Evolutionary conservation across 2,888 invertebrate species (phyloP).

Genomic region (Drosophila neoperkinsi): DNA sequence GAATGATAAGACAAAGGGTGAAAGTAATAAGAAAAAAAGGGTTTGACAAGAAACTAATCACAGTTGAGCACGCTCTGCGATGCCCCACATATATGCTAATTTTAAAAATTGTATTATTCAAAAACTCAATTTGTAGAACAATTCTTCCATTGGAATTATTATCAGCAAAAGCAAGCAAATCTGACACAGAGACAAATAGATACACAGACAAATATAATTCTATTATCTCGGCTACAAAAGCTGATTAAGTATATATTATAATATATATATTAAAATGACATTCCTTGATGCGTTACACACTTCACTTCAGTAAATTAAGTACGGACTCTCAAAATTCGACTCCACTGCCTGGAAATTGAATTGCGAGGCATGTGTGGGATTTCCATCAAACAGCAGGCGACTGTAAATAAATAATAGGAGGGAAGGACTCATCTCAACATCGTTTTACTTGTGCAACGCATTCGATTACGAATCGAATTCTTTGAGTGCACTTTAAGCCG

Average conservation of each 20-base stretch:
- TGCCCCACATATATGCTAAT: background rate
- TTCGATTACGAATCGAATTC: constrained; percentile 43
- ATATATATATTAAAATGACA: background rate
- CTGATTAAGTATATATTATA: background rate
- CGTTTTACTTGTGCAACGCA: constrained; percentile 24
- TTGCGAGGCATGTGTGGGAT: constrained; percentile 33
- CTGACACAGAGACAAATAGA: background rate
- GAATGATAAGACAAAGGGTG: background rate
- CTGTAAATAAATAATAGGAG: constrained; percentile 60
- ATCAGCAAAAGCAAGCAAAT: background rate
- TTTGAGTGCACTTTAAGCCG: constrained; percentile 43
- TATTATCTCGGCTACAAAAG: background rate
- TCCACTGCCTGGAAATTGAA: constrained; percentile 50
- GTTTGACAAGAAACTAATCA: background rate
- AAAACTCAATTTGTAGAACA: background rate
- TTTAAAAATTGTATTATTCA: background rate
- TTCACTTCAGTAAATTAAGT: background rate
- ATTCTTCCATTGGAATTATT: background rate
- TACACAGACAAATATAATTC: background rate
- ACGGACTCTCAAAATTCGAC: background rate
- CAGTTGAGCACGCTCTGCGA: background rate
- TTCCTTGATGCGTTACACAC: background rate
- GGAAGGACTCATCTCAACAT: constrained; percentile 23
- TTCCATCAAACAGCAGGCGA: constrained; percentile 27
- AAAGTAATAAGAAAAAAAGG: background rate